Conservation (phyloP, 2,888 invertebrate genomes). For the Sclerodermus sp. region DNA sequence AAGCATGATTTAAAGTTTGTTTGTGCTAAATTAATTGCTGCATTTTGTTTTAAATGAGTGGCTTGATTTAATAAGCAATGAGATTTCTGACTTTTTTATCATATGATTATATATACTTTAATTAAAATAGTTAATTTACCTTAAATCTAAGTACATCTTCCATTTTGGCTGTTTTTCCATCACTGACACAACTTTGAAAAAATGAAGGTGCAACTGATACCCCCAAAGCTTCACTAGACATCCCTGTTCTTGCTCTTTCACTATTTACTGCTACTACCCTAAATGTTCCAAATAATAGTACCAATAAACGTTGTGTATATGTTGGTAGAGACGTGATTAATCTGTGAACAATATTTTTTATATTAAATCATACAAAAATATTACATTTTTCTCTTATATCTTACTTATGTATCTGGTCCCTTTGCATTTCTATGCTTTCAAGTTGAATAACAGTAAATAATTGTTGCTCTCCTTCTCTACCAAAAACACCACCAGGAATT, state of each 20-base stretch:
- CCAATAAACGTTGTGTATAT: constrained; percentile 89
- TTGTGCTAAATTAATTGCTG: too few species aligned
- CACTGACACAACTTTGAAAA: constrained; percentile 94
- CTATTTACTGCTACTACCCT: constrained; percentile 91
- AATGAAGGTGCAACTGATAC: constrained; percentile 95
- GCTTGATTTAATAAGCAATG: too few species aligned
- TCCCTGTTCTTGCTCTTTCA: constrained; percentile 85
- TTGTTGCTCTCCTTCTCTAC: constrained; percentile 85
- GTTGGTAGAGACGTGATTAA: constrained; percentile 84
- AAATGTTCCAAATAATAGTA: constrained; percentile 95
- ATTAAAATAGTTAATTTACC: constrained; percentile 64
- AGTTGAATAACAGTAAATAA: constrained; percentile 87
- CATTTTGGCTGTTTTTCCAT: constrained; percentile 93
- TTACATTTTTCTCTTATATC: constrained; percentile 28
- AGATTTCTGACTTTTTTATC: too few species aligned
- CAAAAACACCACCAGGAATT: constrained; percentile 96
- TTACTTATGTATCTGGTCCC: constrained; percentile 93
- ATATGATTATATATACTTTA: too few species aligned
- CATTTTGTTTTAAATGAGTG: too few species aligned
- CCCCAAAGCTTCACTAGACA: constrained; percentile 93
- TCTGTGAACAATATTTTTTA: constrained; percentile 61
- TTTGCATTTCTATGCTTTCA: constrained; percentile 79
- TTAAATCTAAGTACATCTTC: constrained; percentile 93
- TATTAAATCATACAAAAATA: background rate
- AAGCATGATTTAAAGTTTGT: too few species aligned